Base-by-base conservation (phyloP, 2,797 vertebrate genomes). In the Sebastes wilsoni region DNA sequence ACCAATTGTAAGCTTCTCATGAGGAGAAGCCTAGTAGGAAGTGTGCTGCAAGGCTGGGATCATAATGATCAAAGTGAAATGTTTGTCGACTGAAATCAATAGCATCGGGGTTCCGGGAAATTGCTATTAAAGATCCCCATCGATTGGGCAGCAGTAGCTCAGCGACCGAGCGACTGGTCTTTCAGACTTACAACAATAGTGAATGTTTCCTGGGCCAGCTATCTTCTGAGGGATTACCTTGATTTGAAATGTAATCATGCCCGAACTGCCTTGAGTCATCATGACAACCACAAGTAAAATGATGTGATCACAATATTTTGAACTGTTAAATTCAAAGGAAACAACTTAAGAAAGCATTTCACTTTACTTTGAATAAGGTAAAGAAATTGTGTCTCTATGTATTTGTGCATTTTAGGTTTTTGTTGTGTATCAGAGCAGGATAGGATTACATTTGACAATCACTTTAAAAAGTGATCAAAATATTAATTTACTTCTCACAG, bases 41-140 rank as follows among this genome's bases (percentile, higher is more conserved):
- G 86, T 90, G 88, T 88, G 90, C 90, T 87, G 84, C 84, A 84
- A 90, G 90, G 82, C 86, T 64, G 64, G 77, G 88, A 93, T 94
- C 91, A 93, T 91, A 94, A 93, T 93, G 90, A 94, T 95, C 92
- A 93, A 92, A 94, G 93, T 89, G 89, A 94, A 94, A 95, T 93
- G 92, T 93, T 94, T 94, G 93, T 92, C 16, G 86, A 93, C 87
- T 86, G 81, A 92, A 93, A 95, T 95, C 94, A 92, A 94, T 95
- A 92, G 76, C 90, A 89, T 91, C 75, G 60, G 87, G 91, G 86
- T 90, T 90, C 87, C 91, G 92, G 90, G 92, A 95, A 95, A 95
- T 94, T 93, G 90, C 91, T 92, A 93, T 94, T 91, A 95, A 94
- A 94, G 92, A 94, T 91, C 77, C 65, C 27, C 71, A 94, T 94